Conservation (phyloP, 2,113 vertebrate species). For the Heterochromis multidens region DNA sequence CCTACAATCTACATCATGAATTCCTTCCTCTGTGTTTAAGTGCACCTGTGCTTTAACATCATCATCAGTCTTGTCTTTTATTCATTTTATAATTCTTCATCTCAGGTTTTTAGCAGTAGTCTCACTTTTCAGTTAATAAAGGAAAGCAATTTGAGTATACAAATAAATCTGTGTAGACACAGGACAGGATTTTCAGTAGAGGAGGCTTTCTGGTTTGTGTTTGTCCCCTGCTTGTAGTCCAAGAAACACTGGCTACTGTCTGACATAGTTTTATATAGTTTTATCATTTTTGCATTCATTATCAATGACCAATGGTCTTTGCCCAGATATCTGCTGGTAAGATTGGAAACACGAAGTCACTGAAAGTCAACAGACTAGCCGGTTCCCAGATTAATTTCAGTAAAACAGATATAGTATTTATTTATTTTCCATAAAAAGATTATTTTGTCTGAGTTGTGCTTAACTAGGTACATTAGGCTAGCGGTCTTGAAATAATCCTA, state of each 20-base stretch:
- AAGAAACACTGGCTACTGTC: background rate
- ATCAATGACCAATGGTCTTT: background rate
- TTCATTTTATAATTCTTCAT: background rate
- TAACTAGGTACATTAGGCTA: background rate
- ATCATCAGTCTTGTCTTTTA: background rate
- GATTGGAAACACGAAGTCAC: background rate
- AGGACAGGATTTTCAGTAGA: background rate
- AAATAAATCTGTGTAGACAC: background rate
- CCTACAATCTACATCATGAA: background rate
- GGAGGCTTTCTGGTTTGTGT: background rate
- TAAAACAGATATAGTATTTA: background rate
- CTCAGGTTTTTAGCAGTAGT: background rate
- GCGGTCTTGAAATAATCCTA: background rate
- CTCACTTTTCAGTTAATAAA: background rate
- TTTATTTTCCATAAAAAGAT: background rate
- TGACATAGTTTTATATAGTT: background rate
- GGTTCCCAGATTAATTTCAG: background rate
- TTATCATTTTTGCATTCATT: background rate
- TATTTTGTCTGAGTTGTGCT: background rate
- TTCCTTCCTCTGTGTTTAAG: background rate
- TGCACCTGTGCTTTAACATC: background rate
- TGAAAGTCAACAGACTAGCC: background rate
- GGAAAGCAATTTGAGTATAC: background rate
- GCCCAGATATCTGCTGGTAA: background rate
- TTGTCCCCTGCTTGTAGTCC: no score